These are phyloP conservation scores for Plebejus anna DNA, from an alignment of 2,888 invertebrate genomes.

Conservation along the genomic window DNA sequence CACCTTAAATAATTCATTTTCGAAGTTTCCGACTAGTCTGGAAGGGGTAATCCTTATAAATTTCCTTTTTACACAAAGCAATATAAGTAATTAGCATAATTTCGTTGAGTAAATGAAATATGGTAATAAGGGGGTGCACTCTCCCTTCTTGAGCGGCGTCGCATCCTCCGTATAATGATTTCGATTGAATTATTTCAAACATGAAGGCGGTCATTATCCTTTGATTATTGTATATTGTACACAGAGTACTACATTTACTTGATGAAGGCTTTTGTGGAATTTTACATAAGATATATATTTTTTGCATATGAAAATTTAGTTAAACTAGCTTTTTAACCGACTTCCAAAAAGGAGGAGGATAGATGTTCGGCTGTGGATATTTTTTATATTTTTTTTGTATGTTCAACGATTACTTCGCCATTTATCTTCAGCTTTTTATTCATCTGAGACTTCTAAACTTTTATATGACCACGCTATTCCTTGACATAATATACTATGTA, in stretches of 20 bases:
- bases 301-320: too few species aligned
- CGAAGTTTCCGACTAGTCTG: constrained; percentile 62
- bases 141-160: constrained; percentile 70
- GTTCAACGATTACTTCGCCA: too few species aligned
- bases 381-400: too few species aligned
- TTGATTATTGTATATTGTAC: constrained; percentile 51
- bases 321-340: too few species aligned
- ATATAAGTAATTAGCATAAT: constrained; percentile 81
- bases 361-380: too few species aligned
- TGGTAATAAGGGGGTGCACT: constrained; percentile 75
- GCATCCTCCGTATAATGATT: constrained; percentile 77
- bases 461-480: too few species aligned
- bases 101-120: constrained; percentile 81
- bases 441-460: too few species aligned
- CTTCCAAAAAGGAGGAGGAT: too few species aligned
- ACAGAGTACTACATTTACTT: not conserved
- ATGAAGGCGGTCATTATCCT: constrained; percentile 68
- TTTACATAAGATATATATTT: too few species aligned
- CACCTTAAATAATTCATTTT: constrained; percentile 69
- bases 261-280: not conserved
- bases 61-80: constrained; percentile 81
- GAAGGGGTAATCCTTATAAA: constrained; percentile 77
- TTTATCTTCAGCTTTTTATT: too few species aligned
- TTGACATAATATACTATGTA: not conserved
- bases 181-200: constrained; percentile 75